Evolutionary conservation across 2,797 vertebrate genomes (phyloP).

Genomic region (Scomberomorus guttatus): DNA sequence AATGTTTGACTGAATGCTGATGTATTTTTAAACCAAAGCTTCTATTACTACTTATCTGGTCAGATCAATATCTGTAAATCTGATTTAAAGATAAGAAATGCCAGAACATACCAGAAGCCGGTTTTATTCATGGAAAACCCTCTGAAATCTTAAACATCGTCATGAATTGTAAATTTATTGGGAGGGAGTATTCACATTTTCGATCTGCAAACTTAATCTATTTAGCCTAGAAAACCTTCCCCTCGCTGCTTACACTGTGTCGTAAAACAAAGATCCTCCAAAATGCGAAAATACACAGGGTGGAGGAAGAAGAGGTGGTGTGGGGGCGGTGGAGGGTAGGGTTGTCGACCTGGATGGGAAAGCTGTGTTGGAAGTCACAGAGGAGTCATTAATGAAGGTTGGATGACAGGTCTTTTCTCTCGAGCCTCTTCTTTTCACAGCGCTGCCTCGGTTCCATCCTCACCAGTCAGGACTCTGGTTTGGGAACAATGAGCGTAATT

Average conservation of each 20-base stretch:
- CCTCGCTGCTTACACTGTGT: background rate
- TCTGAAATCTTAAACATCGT: background rate
- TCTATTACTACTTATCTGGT: background rate
- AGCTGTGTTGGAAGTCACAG: conserved; percentile 47
- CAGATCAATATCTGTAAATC: background rate
- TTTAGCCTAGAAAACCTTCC: background rate
- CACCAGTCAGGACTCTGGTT: conserved; percentile 31
- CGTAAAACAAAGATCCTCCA: background rate
- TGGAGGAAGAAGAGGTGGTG: background rate
- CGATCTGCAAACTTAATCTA: background rate
- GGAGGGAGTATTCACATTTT: background rate
- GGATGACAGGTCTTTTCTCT: conserved; percentile 66
- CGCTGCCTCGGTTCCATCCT: conserved; percentile 24
- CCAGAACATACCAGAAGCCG: background rate
- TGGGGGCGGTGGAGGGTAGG: background rate
- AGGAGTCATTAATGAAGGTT: conserved; percentile 47
- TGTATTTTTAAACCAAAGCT: conserved; percentile 23
- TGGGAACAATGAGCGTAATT: conserved; percentile 51
- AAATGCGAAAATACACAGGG: conserved; percentile 12
- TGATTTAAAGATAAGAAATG: background rate
- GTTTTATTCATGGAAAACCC: background rate
- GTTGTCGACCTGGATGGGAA: conserved; percentile 44
- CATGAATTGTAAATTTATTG: background rate
- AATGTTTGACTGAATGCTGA: background rate
- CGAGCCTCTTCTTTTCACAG: conserved; percentile 38